phyloP scores from a whole-genome alignment of 2,797 vertebrate species.

The Thripadectes ignobilis region DNA sequence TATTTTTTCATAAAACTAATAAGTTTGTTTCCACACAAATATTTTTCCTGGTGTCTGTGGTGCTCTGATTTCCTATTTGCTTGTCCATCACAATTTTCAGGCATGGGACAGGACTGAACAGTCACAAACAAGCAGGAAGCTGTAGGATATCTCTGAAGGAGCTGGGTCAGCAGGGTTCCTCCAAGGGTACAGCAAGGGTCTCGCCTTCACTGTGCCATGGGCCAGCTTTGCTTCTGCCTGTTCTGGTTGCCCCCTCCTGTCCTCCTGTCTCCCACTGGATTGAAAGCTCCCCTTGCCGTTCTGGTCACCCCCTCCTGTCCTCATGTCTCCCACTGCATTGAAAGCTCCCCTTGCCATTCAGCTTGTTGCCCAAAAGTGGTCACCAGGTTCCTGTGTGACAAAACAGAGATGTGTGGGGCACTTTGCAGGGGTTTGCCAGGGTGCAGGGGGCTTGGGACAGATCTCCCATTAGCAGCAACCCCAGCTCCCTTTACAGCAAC shows the following conservation, averaged over 20 bases:
- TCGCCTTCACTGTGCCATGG: neutral
- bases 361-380: neutral
- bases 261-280: neutral
- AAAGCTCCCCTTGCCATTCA: neutral
- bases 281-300: neutral
- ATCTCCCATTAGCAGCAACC: neutral
- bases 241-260: neutral
- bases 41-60: neutral
- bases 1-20: neutral
- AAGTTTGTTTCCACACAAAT: neutral
- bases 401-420: fast-evolving
- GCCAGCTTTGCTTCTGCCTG: neutral
- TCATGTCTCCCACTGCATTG: neutral
- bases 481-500: neutral
- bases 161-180: neutral
- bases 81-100: neutral
- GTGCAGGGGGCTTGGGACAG: neutral
- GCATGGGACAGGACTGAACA: neutral
- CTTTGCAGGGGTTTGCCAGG: neutral
- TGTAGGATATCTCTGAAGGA: neutral
- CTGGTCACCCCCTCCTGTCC: neutral
- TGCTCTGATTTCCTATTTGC: neutral
- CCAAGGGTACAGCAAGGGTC: neutral
- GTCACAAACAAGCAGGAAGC: neutral
- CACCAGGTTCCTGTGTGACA: neutral